Evolutionary conservation across 2,888 invertebrate species (phyloP).

Genomic region (Pristionchus mayeri): DNA sequence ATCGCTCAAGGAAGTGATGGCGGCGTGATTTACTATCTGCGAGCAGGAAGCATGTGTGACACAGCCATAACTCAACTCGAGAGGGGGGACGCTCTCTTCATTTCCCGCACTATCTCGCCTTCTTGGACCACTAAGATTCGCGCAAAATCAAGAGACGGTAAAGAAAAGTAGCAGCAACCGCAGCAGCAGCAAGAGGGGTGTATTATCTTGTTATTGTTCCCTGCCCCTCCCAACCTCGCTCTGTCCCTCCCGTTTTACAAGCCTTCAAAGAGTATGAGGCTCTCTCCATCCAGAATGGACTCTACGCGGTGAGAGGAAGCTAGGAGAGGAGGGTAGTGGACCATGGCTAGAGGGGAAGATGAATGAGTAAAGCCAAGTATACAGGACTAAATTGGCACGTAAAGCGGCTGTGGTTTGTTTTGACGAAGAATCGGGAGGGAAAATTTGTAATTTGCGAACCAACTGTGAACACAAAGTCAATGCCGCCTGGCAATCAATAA

Average conservation of each 20-base stretch:
- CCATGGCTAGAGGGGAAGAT: background rate
- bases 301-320: too few species aligned
- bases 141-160: too few species aligned
- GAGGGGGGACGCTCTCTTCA: background rate
- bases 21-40: slow-evolving; percentile 7
- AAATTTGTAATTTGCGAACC: too few species aligned
- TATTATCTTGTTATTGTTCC: slow-evolving; percentile 39
- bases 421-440: too few species aligned
- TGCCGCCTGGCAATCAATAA: too few species aligned
- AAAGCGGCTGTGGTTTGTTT: too few species aligned
- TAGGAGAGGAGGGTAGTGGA: background rate
- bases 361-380: background rate
- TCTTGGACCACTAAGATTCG: too few species aligned
- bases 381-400: background rate
- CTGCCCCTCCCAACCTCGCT: background rate
- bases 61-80: background rate
- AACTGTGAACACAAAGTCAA: too few species aligned
- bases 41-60: background rate
- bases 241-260: slow-evolving; percentile 17
- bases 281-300: too few species aligned
- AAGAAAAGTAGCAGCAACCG: too few species aligned
- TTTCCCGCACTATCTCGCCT: too few species aligned
- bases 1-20: too few species aligned
- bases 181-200: background rate
- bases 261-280: background rate